Evolutionary conservation across 2,113 vertebrate species (phyloP).

Genomic region (Syrrhaptes paradoxus): DNA sequence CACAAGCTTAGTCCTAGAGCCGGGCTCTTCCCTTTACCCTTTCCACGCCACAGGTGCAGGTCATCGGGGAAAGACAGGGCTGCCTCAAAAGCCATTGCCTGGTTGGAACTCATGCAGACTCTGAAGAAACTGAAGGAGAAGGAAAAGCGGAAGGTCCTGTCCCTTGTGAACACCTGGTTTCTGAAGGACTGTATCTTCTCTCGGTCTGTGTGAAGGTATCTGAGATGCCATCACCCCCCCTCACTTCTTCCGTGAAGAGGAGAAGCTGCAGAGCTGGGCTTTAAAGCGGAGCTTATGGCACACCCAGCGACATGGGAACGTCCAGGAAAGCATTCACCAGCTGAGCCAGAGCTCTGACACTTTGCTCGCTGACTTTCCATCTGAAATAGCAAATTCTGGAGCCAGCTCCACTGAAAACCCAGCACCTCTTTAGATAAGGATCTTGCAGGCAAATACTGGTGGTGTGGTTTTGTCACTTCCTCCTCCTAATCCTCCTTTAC

Average conservation of each 20-base stretch:
- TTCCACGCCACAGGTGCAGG: neutral
- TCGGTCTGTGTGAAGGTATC: neutral
- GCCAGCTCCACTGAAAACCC: neutral
- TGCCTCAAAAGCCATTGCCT: neutral
- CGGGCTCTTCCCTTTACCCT: neutral
- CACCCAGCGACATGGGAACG: fast-evolving
- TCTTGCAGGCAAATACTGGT: neutral
- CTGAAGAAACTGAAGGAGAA: neutral
- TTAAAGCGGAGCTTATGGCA: neutral
- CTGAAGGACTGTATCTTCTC: neutral
- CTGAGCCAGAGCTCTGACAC: neutral
- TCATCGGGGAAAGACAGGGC: neutral
- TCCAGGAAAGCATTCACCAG: neutral
- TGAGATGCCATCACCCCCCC: neutral
- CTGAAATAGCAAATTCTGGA: neutral
- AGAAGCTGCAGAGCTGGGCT: neutral
- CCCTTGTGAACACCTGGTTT: neutral
- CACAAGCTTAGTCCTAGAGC: neutral
- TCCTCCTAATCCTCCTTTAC: neutral
- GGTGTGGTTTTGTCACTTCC: neutral
- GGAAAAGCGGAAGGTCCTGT: neutral
- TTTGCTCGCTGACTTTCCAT: neutral
- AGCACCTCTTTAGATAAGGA: neutral
- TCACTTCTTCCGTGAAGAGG: neutral
- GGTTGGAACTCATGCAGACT: neutral